Evolutionary conservation across 2,888 invertebrate genomes (phyloP).

Genomic region (Gnatocerus cornutus): DNA sequence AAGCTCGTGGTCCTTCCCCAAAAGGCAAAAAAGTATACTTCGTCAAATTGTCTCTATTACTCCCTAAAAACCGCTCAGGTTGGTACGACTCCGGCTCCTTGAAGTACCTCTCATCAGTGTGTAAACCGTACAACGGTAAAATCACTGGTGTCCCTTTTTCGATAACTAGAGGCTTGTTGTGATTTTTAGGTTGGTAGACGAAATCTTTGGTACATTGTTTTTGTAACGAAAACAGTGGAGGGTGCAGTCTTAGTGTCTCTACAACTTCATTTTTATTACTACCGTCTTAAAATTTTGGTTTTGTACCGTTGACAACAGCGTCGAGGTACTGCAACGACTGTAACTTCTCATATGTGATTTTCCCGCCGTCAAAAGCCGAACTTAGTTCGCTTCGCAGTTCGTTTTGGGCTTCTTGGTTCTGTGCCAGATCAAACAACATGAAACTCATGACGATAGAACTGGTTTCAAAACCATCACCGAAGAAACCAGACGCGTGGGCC

Average conservation of each 20-base stretch:
- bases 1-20: constrained; percentile 62
- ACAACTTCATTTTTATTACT: neutral
- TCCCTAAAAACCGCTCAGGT: constrained; percentile 58
- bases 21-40: constrained; percentile 61
- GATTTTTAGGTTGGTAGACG: constrained; percentile 49
- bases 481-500: constrained; percentile 70
- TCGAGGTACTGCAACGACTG: constrained; percentile 71
- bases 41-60: constrained; percentile 57
- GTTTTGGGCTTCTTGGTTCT: constrained; percentile 67
- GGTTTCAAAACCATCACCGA: constrained; percentile 72
- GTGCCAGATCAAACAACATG: constrained; percentile 67
- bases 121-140: constrained; percentile 53
- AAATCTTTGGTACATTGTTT: constrained; percentile 56
- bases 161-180: constrained; percentile 44
- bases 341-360: constrained; percentile 68
- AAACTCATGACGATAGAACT: constrained; percentile 69
- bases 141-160: constrained; percentile 53
- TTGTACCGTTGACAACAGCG: constrained; percentile 65
- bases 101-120: constrained; percentile 53
- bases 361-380: constrained; percentile 60
- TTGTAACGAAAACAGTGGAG: constrained; percentile 57
- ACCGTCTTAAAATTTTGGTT: neutral
- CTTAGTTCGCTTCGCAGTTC: constrained; percentile 68
- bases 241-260: constrained; percentile 53
- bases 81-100: constrained; percentile 53